A percentile compares a stretch with the other conserved stretches of the same genome.
These are phyloP conservation scores for Trachelipus rathkii DNA, from an alignment of 1,140 invertebrate species.

Conservation along the genomic window DNA sequence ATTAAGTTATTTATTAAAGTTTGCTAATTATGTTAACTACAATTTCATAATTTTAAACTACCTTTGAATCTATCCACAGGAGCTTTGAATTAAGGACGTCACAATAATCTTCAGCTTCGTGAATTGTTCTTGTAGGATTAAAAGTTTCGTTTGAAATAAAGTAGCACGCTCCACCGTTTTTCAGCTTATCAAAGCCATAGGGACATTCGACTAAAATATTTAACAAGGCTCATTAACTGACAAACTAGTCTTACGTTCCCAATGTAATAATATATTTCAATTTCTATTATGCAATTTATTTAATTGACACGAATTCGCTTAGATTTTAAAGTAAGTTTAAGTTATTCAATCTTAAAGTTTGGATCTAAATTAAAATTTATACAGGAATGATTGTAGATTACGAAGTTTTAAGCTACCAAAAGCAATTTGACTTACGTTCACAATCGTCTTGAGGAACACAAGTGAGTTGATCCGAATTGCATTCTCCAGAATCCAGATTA, in stretches of 20 bases:
- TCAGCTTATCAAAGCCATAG: neutral
- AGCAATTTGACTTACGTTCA: neutral
- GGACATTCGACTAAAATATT: neutral
- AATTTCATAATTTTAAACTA: neutral
- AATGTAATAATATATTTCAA: no score
- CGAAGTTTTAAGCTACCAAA: no score
- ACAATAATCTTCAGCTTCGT: neutral
- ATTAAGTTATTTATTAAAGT: no score
- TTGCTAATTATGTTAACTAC: no score
- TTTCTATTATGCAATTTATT: no score
- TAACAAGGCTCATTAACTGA: neutral
- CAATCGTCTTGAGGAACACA: neutral
- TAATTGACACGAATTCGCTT: no score
- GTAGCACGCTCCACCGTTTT: neutral
- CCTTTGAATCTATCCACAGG: neutral
- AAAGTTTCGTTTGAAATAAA: neutral
- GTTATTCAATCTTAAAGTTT: no score
- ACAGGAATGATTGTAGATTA: no score
- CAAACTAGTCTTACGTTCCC: no score
- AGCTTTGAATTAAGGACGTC: neutral
- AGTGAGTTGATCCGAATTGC: neutral
- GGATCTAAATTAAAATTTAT: no score
- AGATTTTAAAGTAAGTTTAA: no score
- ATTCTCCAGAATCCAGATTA: neutral
- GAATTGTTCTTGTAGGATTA: neutral